Conservation (phyloP, 2,888 invertebrate species). For the Graphium colonna region DNA sequence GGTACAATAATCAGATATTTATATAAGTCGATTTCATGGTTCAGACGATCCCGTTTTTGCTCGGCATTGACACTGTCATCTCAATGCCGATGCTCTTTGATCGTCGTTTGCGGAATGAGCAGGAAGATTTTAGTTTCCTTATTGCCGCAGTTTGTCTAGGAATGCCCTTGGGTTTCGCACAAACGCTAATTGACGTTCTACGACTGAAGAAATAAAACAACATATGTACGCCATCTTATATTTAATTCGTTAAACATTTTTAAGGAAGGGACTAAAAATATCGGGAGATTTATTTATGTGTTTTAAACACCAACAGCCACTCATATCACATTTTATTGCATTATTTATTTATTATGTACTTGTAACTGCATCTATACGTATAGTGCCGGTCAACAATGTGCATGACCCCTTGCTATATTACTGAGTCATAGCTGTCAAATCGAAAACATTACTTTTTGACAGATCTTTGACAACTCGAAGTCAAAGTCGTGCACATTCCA, state of each 20-base stretch:
- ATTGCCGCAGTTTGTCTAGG: constrained; percentile 31
- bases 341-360: background rate
- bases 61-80: constrained; percentile 50
- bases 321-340: constrained; percentile 29
- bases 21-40: constrained; percentile 68
- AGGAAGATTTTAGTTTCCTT: constrained; percentile 44
- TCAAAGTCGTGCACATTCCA: too few relatives aligned
- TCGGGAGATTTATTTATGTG: constrained; percentile 29
- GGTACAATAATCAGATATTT: constrained; percentile 60
- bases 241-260: constrained; percentile 48
- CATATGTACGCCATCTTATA: constrained; percentile 41
- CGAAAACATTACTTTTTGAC: too few relatives aligned
- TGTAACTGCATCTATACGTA: background rate
- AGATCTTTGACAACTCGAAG: too few relatives aligned
- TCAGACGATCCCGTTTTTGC: constrained; percentile 55
- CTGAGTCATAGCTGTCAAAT: too few relatives aligned
- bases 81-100: constrained; percentile 52
- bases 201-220: constrained; percentile 18
- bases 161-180: constrained; percentile 17
- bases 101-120: constrained; percentile 33
- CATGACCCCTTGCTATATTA: too few relatives aligned
- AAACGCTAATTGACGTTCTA: constrained; percentile 2
- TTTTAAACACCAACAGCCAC: constrained; percentile 37
- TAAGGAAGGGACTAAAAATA: constrained; percentile 33
- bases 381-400: too few relatives aligned